Percentiles rank a stretch among this genome's conserved stretches.
phyloP scores from a whole-genome alignment of 1,140 invertebrate species.

The Solenopsis fugax region DNA sequence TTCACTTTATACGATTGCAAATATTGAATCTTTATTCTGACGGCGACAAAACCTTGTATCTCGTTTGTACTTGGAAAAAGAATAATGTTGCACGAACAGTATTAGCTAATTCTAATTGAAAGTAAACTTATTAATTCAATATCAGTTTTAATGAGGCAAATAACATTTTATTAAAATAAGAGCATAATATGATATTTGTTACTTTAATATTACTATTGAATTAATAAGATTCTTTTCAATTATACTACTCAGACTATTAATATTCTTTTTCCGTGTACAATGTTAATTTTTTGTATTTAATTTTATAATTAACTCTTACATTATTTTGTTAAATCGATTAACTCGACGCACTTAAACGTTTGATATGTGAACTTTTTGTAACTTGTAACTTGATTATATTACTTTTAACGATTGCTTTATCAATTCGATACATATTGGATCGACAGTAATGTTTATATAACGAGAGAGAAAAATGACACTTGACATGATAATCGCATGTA shows the following conservation, averaged over 20 bases:
- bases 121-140: background rate
- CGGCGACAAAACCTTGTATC: no score
- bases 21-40: no score
- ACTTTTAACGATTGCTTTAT: conserved; percentile 23
- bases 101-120: background rate
- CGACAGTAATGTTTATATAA: background rate
- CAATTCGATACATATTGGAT: background rate
- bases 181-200: background rate
- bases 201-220: background rate
- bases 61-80: no score
- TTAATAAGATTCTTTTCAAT: background rate
- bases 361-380: background rate
- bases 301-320: background rate
- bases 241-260: no score
- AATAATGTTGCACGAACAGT: no score
- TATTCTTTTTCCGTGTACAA: no score
- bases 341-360: background rate
- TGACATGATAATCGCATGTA: background rate
- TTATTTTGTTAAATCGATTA: conserved; percentile 5
- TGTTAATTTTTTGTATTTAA: background rate
- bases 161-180: background rate
- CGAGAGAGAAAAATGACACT: background rate
- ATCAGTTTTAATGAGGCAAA: background rate
- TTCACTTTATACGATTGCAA: no score
- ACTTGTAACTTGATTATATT: background rate